Evolutionary conservation across 2,113 vertebrate species (phyloP), one percentile per base, ranked within the genome.

Genomic region (Microcebus murinus): DNA sequence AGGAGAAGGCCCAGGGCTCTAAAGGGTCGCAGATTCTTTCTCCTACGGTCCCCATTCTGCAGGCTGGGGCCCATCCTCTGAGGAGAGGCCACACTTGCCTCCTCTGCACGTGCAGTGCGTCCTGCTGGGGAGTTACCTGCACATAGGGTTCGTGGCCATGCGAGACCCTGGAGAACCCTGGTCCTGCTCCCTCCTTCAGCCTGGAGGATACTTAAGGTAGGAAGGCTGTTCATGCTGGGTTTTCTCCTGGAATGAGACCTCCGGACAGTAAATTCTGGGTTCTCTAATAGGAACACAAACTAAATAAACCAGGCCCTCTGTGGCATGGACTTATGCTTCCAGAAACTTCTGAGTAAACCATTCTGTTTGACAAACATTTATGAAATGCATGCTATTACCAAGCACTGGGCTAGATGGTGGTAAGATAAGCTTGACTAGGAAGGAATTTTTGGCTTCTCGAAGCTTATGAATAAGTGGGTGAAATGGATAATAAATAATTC

Each of bases 311-410:
- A 55, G 55, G 48, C 17, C 25, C 36, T 79, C 73, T 82, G 59
- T 76, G 73, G 36, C 77, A 48, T 39, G 6, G 42, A 23, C 67
- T 79, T 55, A 85, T 36, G 79, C 27, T 92, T 96, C 96, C 79
- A 93, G 90, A 97, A 96, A 76, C 87, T 95, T 97, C 76, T 61
- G 48, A 92, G 87, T 21, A 59, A 25, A 87, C 23, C 10, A 3
- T 77, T 88, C 13, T 63, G 39, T 93, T 57, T 74, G 39, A 59
- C 36, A 96, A 89, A 29, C 20, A 86, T 45, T 85, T 76, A 84
- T 89, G 57, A 90, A 73, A 36, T 68, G 9, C 81, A 9, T 52
- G 9, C 34, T 61, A 34, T 90, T 94, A 57, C 18, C 11, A 57
- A 80, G 80, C 34, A 36, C 48, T 27, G 63, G 42, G n/a, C 34